phyloP scores from a whole-genome alignment of 2,888 invertebrate species.

The Athrips mouffetella region DNA sequence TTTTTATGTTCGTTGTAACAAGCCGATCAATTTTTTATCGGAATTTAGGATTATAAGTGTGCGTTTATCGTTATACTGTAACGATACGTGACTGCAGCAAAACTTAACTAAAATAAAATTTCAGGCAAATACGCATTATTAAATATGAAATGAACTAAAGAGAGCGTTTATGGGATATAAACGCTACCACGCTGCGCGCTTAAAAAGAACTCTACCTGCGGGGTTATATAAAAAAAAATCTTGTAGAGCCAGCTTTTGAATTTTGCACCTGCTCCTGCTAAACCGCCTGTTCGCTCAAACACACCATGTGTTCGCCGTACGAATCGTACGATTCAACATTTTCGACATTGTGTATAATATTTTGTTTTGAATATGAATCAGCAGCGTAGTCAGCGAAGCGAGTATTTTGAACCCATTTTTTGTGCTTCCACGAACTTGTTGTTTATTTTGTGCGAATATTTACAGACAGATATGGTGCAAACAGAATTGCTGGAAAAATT shows the following conservation, averaged over 20 bases:
- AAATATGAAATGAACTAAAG: too few species aligned
- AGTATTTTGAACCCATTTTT: constrained; percentile 4
- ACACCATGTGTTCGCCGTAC: constrained; percentile 10
- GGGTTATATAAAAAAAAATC: constrained; percentile 34
- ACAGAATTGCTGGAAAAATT: too few species aligned
- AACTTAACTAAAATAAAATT: too few species aligned
- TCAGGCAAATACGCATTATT: too few species aligned
- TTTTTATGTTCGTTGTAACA: too few species aligned
- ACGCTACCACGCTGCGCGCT: not conserved
- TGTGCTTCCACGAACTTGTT: constrained; percentile 3
- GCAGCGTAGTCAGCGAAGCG: not conserved
- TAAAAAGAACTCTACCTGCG: constrained; percentile 37
- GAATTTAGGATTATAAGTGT: too few species aligned
- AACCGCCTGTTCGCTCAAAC: not conserved
- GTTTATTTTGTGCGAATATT: not conserved
- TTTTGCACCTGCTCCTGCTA: constrained; percentile 53
- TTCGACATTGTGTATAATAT: constrained; percentile 3
- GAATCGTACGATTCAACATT: not conserved
- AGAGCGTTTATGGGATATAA: too few species aligned
- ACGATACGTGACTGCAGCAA: too few species aligned
- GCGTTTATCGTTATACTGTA: too few species aligned
- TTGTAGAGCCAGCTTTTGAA: constrained; percentile 38
- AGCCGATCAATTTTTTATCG: too few species aligned
- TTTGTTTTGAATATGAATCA: not conserved
- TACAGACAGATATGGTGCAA: too few species aligned